phyloP scores from a whole-genome alignment of 2,113 vertebrate genomes.

The Alosa alosa region DNA sequence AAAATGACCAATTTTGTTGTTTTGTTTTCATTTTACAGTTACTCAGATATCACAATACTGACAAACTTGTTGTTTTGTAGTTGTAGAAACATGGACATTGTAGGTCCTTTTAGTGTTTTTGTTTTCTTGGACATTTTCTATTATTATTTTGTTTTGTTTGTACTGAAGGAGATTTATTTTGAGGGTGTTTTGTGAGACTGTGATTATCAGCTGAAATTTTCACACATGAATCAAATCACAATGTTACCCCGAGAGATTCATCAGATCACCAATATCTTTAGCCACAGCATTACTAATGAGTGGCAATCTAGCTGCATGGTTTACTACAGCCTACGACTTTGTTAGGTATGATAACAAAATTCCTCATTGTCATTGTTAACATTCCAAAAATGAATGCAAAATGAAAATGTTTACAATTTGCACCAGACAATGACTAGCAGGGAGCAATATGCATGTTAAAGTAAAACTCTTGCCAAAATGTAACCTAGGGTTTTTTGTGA shows the following conservation, averaged over 20 bases:
- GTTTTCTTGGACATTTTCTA: conserved; percentile 14
- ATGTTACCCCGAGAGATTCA: neutral
- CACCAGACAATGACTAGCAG: conserved; percentile 58
- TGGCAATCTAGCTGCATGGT: neutral
- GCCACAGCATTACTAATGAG: neutral
- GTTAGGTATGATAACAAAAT: conserved; percentile 11
- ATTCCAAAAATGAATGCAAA: conserved; percentile 53
- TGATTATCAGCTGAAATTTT: conserved; percentile 36
- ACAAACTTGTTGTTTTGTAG: conserved; percentile 74
- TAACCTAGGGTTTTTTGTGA: no score
- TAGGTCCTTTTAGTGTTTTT: conserved; percentile 79
- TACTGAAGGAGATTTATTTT: conserved; percentile 66
- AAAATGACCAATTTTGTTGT: conserved; percentile 82
- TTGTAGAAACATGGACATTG: conserved; percentile 67
- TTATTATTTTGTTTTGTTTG: conserved; percentile 13
- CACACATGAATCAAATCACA: neutral
- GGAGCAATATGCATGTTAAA: conserved; percentile 23
- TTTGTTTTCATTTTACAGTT: conserved; percentile 75
- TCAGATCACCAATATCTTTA: neutral
- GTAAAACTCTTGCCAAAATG: no score
- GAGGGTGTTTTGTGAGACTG: conserved; percentile 66
- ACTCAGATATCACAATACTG: conserved; percentile 82
- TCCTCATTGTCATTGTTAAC: conserved; percentile 38
- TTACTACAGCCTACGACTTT: neutral
- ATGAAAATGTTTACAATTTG: conserved; percentile 60